Conservation (phyloP, 2,113 vertebrate genomes). For the Pterocles orientalis region DNA sequence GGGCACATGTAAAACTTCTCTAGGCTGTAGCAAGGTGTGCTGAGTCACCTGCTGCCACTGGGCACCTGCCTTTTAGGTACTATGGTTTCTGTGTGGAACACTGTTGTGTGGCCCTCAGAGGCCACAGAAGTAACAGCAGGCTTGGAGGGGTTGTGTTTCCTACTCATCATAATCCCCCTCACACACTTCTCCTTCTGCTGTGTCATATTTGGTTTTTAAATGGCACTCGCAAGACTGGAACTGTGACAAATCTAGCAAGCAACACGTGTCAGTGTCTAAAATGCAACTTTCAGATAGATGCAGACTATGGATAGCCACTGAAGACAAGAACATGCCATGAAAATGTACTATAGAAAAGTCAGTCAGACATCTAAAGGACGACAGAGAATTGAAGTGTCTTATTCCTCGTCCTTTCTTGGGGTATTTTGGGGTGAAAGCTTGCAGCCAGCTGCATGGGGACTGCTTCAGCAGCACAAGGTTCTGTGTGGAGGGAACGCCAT, state of each 20-base stretch:
- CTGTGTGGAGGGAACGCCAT: neutral
- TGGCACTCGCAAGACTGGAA: neutral
- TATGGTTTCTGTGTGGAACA: neutral
- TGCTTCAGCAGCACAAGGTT: neutral
- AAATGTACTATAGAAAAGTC: neutral
- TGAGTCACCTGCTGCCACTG: neutral
- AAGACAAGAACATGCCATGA: neutral
- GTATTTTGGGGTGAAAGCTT: neutral
- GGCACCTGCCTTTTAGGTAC: neutral
- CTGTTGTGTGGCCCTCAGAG: neutral
- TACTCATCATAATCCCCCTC: neutral
- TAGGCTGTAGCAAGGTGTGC: fast-evolving
- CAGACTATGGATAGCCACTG: neutral
- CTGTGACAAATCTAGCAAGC: neutral
- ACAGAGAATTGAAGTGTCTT: neutral
- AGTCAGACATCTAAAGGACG: neutral
- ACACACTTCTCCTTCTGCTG: neutral
- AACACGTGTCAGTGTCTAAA: neutral
- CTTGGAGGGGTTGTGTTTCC: neutral
- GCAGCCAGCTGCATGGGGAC: neutral
- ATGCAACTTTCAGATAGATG: neutral
- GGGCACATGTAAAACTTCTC: neutral
- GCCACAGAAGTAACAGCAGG: neutral
- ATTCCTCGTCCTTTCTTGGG: neutral
- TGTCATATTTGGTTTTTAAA: neutral